Evolutionary conservation across 2,797 vertebrate species (phyloP), one percentile per base, ranked within the genome.

Genomic region (Galagoides demidoff): DNA sequence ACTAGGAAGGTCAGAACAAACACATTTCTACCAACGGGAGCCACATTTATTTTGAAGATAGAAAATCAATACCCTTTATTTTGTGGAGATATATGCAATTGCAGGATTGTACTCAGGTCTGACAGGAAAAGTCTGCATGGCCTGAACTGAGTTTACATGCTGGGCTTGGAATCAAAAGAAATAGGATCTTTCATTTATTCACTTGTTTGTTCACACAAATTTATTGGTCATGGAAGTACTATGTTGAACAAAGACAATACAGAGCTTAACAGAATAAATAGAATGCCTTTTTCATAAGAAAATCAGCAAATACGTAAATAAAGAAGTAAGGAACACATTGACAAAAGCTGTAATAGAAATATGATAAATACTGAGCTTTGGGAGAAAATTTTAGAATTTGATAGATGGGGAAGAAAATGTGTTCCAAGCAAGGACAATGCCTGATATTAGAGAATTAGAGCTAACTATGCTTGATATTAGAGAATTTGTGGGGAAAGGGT

Each of bases 1-100:
- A 92, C 74, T 78, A 95, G 70, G 73, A 96, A 96, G 88, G 66
- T 43, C 92, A 92, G 85, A 96, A 92, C 45, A 96, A 96, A 96
- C 85, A 92, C 52, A 73, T 81, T 88, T 89, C 82, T 94, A 79
- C 59, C 90, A 89, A 93, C 5, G 78, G 82, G 31, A 92, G 23
- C 43, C 49, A 70, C 25, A 86, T 90, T 93, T 96, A 64, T 92
- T 96, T 89, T 86, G 66, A 79, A 92, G 85, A 90, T 55, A 92
- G 61, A 86, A 93, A 95, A 92, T 84, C 68, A 89, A 81, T 94
- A 70, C 23, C 13, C 8, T 87, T 96, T 61, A 45, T 78, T 91
- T 91, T 83, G 68, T 61, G 70, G 81, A 79, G 37, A 49, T 52
- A 45, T 55, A 29, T 52, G 39, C 17, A 68, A 7, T 55, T 95